Base-by-base conservation (phyloP, 2,888 invertebrate species). In the Xanthostigma xanthostigma region DNA sequence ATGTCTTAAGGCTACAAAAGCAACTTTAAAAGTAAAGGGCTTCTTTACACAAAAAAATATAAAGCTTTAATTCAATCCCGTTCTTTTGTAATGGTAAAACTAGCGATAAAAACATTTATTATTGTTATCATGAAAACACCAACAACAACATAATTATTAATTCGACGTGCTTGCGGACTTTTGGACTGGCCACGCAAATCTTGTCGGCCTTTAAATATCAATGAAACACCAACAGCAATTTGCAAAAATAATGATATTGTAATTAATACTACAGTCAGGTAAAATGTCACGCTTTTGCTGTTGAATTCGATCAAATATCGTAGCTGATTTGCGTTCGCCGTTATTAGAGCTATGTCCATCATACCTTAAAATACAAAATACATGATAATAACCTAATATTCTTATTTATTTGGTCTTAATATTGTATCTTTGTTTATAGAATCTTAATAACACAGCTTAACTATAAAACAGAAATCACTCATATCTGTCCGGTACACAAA, bases 271-370 rank as follows among this genome's bases (percentile, higher is more conserved):
- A 82, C 58, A 58, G 74, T 76, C 34, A 77, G 59, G 53, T 70
- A 70, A 58, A 72, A 83, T 2, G 77, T 78, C 11, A 73, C 66
- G 46, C 76, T 74, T 35, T 68, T 59, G 5, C 68, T 64, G 54
- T 77, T 79, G 58, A 74, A 77, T 53, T 74, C 75, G 42, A 81
- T 67, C 36, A 81, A 62, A 58, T 79, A 81, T 45, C 79, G 72
- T 46, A 82, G 64, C 56, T 82, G 82, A 61, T 81, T 81, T 1
- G 81, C 80, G 61, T 82, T 82, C 1, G 82, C 80, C 4, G 81
- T 81, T 43, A 82, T 71, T 38, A 82, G 62, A 0, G 81, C 81
- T 38, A 82, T 75, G 57, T 82, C 81, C 78, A 81, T 79, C 72
- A 82, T 76, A 33, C 81, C 81, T 67, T 55, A 14, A 62, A 59